phyloP scores from a whole-genome alignment of 2,888 invertebrate species.

The Adela reaumurella region DNA sequence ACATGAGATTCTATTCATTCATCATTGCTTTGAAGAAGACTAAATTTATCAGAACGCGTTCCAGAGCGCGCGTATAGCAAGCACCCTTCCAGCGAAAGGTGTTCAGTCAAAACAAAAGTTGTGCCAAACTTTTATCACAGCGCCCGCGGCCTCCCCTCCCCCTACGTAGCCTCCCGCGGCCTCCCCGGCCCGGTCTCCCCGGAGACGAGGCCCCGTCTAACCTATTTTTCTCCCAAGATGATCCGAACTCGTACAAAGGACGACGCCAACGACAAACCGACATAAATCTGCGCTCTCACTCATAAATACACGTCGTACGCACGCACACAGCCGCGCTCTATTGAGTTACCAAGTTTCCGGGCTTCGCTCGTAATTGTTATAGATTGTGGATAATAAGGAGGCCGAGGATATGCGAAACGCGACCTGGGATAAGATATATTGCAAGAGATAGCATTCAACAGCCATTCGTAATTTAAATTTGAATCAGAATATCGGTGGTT shows the following conservation, averaged over 20 bases:
- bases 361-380: background rate
- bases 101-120: slow-evolving; percentile 50
- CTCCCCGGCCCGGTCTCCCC: slow-evolving; percentile 18
- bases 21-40: too few species aligned
- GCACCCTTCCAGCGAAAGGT: slow-evolving; percentile 20
- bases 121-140: slow-evolving; percentile 42
- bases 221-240: slow-evolving; percentile 43
- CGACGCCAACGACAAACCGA: background rate
- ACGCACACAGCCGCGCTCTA: slow-evolving; percentile 17
- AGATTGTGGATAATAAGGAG: background rate
- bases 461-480: too few species aligned
- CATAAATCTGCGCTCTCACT: slow-evolving; percentile 19
- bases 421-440: too few species aligned
- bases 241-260: slow-evolving; percentile 17
- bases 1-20: too few species aligned
- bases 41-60: too few species aligned
- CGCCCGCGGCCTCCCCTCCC: slow-evolving; percentile 1
- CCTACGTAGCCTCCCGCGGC: slow-evolving; percentile 1
- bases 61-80: background rate
- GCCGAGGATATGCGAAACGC: background rate
- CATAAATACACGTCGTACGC: slow-evolving; percentile 18
- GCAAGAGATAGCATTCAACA: too few species aligned
- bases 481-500: too few species aligned
- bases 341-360: slow-evolving; percentile 24
- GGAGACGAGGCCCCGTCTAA: slow-evolving; percentile 34